Conservation (phyloP, 2,113 vertebrate genomes). For the Haplochromis vanheusdeni region DNA sequence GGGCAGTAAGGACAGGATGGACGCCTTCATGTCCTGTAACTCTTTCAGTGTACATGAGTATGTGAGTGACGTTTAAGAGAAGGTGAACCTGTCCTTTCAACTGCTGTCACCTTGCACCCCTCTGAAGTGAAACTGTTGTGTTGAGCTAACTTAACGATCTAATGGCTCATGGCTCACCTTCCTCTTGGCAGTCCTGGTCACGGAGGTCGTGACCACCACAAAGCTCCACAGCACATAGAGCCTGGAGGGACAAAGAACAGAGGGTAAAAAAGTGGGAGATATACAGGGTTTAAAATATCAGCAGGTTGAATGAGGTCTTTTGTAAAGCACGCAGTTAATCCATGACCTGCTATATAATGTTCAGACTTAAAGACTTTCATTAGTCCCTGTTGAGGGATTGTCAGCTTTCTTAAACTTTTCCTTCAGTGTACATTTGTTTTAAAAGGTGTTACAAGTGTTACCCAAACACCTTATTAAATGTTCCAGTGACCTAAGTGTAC, state of each 20-base stretch:
- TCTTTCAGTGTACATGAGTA: neutral
- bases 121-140: neutral
- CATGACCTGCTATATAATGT: conserved; percentile 12
- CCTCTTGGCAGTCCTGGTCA: conserved; percentile 54
- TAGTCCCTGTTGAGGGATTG: neutral
- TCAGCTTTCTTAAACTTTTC: neutral
- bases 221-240: conserved; percentile 63
- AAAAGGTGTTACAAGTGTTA: neutral
- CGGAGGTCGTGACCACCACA: conserved; percentile 52
- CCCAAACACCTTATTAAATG: conserved; percentile 19
- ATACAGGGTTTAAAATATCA: neutral
- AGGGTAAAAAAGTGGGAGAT: neutral
- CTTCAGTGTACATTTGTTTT: neutral
- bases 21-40: neutral
- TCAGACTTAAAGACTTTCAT: neutral
- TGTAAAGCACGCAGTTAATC: neutral
- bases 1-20: neutral
- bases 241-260: conserved; percentile 23
- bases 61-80: neutral
- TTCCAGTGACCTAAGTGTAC: conserved; percentile 46
- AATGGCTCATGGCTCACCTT: conserved; percentile 66
- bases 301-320: conserved; percentile 17
- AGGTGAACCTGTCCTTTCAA: neutral
- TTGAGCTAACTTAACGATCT: conserved; percentile 9
- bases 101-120: neutral